Conservation (phyloP, 2,113 vertebrate species). For the Rynchops niger region DNA sequence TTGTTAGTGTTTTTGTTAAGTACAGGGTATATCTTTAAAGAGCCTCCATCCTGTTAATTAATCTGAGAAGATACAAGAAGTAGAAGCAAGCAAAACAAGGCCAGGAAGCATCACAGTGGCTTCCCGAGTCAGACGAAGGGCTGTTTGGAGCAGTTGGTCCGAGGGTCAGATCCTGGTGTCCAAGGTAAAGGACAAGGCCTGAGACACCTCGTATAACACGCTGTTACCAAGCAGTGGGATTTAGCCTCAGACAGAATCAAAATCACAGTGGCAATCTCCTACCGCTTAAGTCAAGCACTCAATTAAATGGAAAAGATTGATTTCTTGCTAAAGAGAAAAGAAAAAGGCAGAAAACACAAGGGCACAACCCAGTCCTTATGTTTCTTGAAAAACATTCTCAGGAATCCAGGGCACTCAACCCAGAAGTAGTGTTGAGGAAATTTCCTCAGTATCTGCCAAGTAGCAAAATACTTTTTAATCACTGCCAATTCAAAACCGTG, state of each 20-base stretch:
- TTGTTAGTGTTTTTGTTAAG: background rate
- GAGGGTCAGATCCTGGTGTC: background rate
- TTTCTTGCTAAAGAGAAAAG: background rate
- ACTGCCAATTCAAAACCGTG: background rate
- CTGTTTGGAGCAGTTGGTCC: background rate
- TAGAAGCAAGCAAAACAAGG: background rate
- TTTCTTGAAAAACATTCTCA: background rate
- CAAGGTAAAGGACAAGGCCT: background rate
- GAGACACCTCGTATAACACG: background rate
- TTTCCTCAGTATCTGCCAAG: background rate
- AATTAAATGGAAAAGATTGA: background rate
- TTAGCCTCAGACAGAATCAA: background rate
- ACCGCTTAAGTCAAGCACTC: background rate
- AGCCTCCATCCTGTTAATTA: background rate
- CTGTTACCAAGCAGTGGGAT: background rate
- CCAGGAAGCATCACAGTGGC: background rate
- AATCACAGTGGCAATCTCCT: background rate
- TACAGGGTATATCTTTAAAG: background rate
- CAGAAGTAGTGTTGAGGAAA: background rate
- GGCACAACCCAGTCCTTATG: background rate
- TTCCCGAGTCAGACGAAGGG: rapidly evolving
- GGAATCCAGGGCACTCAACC: background rate
- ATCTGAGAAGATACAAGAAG: background rate
- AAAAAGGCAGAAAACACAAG: background rate
- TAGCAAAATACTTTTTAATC: background rate